Conservation (phyloP, 2,113 vertebrate genomes). For the Lophotis ruficrista region DNA sequence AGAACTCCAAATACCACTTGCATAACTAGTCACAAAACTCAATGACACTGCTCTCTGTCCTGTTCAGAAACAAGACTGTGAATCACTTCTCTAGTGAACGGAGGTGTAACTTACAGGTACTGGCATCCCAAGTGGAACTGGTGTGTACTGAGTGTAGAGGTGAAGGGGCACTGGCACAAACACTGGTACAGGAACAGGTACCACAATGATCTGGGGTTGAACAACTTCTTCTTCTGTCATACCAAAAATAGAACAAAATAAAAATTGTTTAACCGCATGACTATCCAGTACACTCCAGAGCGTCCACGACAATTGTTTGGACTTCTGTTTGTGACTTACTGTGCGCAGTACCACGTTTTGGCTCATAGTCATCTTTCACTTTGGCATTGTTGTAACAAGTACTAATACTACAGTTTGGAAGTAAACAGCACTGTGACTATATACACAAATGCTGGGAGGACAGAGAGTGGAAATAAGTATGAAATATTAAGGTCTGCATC, state of each 20-base stretch:
- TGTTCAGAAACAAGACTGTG: neutral
- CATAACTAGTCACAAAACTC: neutral
- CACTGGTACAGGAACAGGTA: constrained; percentile 93
- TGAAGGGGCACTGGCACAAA: constrained; percentile 93
- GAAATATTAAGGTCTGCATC: neutral
- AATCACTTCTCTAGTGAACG: neutral
- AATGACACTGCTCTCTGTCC: neutral
- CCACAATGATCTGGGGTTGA: constrained; percentile 80
- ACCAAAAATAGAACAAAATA: constrained; percentile 16
- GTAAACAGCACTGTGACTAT: neutral
- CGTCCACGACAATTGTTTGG: neutral
- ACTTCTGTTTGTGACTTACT: neutral
- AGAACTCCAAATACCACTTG: neutral
- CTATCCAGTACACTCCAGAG: neutral
- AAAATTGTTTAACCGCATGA: neutral
- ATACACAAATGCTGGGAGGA: neutral
- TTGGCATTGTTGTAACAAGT: neutral
- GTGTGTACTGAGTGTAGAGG: constrained; percentile 92
- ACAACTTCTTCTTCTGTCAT: constrained; percentile 59
- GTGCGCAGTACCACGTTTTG: neutral
- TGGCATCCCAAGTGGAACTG: constrained; percentile 87
- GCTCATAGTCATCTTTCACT: neutral
- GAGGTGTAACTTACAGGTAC: constrained; percentile 84
- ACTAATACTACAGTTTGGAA: neutral
- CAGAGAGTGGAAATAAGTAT: neutral